phyloP scores from a whole-genome alignment of 2,888 invertebrate species.

The Acanthacorydalis orientalis region DNA sequence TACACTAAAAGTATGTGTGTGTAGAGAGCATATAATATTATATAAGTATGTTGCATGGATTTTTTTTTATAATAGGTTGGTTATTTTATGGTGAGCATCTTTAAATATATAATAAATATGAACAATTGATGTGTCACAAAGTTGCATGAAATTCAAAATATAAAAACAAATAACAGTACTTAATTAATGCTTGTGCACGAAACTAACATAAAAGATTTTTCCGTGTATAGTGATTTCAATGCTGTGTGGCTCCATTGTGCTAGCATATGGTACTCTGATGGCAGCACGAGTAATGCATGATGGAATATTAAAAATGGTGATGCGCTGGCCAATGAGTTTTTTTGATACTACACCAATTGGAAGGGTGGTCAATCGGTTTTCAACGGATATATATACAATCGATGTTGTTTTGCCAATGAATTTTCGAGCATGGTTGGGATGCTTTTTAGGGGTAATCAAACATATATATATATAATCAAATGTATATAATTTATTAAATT shows the following conservation, averaged over 20 bases:
- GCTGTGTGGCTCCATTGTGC: conserved; percentile 19
- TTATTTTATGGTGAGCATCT: no score
- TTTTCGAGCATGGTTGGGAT: conserved; percentile 23
- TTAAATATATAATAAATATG: no score
- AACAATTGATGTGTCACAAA: no score
- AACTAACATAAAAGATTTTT: neutral
- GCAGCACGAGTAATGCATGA: conserved; percentile 29
- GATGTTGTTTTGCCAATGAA: conserved; percentile 30
- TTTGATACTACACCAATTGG: conserved; percentile 46
- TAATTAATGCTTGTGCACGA: no score
- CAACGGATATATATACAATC: conserved; percentile 36
- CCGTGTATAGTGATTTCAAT: conserved; percentile 1
- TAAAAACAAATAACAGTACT: no score
- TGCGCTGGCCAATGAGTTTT: conserved; percentile 37
- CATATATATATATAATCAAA: no score
- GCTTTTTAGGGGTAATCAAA: conserved; percentile 28
- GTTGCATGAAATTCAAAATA: no score
- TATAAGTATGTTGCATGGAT: no score
- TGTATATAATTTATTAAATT: no score
- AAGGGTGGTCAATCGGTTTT: conserved; percentile 42
- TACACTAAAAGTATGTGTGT: no score
- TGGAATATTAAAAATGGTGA: conserved; percentile 27
- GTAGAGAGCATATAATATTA: no score
- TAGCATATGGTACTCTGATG: conserved; percentile 25
- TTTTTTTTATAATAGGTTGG: no score